phyloP scores from a whole-genome alignment of 2,113 vertebrate species.

The Centrocercus urophasianus region DNA sequence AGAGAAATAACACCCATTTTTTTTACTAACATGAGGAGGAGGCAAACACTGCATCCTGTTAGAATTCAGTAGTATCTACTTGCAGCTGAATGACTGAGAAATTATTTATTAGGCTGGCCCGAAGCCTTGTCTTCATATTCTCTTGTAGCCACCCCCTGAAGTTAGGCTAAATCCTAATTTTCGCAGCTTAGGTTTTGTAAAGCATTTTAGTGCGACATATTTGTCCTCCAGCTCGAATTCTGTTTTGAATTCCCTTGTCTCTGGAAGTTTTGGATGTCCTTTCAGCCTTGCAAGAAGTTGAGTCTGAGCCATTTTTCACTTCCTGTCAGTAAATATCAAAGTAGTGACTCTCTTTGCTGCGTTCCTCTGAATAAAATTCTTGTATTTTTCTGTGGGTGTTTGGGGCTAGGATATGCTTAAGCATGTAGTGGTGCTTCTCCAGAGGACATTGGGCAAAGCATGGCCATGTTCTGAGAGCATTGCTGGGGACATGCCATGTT shows the following conservation, averaged over 20 bases:
- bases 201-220: background rate
- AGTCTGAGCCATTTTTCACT: slow-evolving; percentile 44
- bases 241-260: slow-evolving; percentile 20
- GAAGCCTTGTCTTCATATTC: background rate
- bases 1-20: background rate
- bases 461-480: background rate
- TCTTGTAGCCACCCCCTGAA: background rate
- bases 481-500: rapidly evolving
- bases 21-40: background rate
- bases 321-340: slow-evolving; percentile 64
- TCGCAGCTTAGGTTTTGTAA: background rate
- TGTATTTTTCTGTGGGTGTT: background rate
- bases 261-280: slow-evolving; percentile 39
- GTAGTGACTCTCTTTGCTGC: slow-evolving; percentile 7
- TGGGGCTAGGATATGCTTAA: slow-evolving; percentile 11
- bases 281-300: slow-evolving; percentile 31
- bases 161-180: background rate
- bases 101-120: background rate
- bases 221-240: background rate
- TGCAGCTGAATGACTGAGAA: background rate
- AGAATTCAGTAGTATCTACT: background rate
- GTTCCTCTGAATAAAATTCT: slow-evolving; percentile 21
- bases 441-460: background rate
- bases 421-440: background rate
- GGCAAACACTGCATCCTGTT: background rate